Conservation (phyloP, 2,113 vertebrate species). For the Galbula dea region DNA sequence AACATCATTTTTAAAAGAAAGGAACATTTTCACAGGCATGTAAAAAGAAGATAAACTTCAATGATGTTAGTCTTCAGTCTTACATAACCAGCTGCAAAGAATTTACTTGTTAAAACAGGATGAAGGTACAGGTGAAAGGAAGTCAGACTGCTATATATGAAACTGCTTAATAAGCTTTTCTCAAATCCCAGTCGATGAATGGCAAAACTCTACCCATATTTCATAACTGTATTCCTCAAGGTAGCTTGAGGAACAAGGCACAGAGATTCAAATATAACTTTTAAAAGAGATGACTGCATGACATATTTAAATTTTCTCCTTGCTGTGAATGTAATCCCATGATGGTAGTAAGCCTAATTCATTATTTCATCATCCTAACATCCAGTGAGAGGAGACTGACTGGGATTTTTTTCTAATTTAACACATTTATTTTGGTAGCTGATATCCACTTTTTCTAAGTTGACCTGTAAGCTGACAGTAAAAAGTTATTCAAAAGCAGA, state of each 20-base stretch:
- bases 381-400: background rate
- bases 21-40: background rate
- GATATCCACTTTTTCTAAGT: background rate
- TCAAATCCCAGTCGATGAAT: background rate
- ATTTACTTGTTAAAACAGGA: background rate
- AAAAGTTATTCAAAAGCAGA: background rate
- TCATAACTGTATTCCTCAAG: background rate
- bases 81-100: background rate
- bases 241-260: background rate
- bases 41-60: background rate
- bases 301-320: background rate
- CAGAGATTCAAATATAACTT: background rate
- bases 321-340: background rate
- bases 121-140: background rate
- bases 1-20: background rate
- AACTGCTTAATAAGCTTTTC: background rate
- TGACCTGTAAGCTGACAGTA: background rate
- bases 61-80: background rate
- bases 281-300: background rate
- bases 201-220: background rate
- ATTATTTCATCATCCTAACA: background rate
- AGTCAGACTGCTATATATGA: background rate
- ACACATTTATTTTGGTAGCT: background rate
- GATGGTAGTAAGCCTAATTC: background rate
- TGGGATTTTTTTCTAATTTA: background rate